Evolutionary conservation across 2,113 vertebrate genomes (phyloP).

Genomic region (Saccopteryx leptura): DNA sequence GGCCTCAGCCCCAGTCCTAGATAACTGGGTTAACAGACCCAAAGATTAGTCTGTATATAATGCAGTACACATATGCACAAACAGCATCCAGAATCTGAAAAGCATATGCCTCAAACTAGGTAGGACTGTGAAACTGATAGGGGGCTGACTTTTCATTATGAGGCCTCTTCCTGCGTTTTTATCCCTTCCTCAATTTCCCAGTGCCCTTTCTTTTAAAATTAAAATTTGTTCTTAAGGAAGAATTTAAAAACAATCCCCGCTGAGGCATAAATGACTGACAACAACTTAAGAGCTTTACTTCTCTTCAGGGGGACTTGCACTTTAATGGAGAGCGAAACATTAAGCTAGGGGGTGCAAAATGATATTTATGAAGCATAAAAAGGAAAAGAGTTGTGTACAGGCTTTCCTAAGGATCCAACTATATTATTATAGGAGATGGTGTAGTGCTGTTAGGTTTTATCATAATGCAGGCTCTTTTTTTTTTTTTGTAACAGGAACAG

Average conservation of each 20-base stretch:
- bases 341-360: conserved; percentile 26
- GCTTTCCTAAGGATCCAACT: neutral
- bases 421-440: neutral
- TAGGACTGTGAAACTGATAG: neutral
- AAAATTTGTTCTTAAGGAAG: conserved; percentile 56
- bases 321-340: conserved; percentile 65
- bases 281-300: conserved; percentile 65
- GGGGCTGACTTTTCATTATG: neutral
- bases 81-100: conserved; percentile 15
- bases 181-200: conserved; percentile 11
- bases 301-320: conserved; percentile 16
- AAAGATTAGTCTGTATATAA: conserved; percentile 5
- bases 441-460: neutral
- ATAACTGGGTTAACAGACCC: neutral
- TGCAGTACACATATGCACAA: neutral
- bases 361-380: conserved; percentile 50
- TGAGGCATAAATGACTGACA: conserved; percentile 67
- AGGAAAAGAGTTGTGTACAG: neutral
- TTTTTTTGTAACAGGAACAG: too few species aligned
- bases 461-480: too few species aligned
- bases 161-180: conserved; percentile 25
- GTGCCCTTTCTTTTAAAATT: conserved; percentile 64
- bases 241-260: conserved; percentile 61
- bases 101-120: neutral
- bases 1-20: neutral